phyloP scores from a whole-genome alignment of 1,140 invertebrate genomes.

The Metopolophium dirhodum region DNA sequence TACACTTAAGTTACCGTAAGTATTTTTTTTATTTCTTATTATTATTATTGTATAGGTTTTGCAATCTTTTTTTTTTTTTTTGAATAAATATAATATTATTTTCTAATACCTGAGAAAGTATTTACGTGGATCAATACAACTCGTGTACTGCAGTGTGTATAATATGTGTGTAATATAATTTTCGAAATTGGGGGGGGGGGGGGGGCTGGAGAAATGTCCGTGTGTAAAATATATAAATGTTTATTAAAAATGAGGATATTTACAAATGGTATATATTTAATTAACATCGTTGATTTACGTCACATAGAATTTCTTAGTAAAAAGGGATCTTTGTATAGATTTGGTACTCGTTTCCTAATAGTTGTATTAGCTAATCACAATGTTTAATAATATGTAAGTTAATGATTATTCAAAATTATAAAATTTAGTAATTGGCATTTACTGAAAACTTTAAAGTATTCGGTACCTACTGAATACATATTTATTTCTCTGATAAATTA shows the following conservation, averaged over 20 bases:
- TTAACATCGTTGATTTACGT: too few relatives aligned
- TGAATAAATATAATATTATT: background rate
- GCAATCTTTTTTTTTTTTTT: background rate
- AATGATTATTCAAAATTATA: background rate
- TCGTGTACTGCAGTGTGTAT: background rate
- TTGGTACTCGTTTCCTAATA: background rate
- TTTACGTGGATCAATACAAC: background rate
- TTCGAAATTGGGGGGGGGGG: too few relatives aligned
- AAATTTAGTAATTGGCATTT: background rate
- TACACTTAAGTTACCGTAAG: background rate
- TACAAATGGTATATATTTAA: too few relatives aligned
- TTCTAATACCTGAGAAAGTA: background rate
- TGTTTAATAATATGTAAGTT: background rate
- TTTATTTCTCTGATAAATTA: too few relatives aligned
- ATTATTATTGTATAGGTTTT: background rate
- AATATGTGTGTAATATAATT: background rate
- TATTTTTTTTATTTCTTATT: too few relatives aligned
- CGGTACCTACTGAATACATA: too few relatives aligned
- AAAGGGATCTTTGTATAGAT: background rate
- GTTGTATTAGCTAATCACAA: background rate
- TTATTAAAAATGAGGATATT: too few relatives aligned
- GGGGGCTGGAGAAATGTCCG: too few relatives aligned
- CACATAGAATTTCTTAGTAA: background rate
- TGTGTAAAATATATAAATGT: background rate
- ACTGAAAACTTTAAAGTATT: background rate